Conservation (phyloP, 2,113 vertebrate species). For the Aramus guarauna region DNA sequence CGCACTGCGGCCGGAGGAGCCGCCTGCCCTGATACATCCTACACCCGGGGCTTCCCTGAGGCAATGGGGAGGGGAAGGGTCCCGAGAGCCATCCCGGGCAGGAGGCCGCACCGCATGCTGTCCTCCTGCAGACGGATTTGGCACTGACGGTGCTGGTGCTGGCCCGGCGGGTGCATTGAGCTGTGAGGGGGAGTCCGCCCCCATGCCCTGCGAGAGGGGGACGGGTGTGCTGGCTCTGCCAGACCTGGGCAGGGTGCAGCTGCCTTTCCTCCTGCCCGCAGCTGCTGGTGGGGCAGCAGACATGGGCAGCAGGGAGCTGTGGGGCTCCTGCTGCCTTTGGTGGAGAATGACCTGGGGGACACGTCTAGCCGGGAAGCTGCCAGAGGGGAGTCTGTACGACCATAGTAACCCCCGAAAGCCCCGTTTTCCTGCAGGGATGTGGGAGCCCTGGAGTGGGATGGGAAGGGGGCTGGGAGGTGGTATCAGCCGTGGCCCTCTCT, state of each 20-base stretch:
- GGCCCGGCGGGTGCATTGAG: accelerated
- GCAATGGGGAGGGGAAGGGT: background rate
- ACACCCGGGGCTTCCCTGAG: accelerated
- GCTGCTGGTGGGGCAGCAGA: background rate
- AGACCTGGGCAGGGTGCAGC: background rate
- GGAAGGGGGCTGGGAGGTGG: background rate
- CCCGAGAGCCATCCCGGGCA: accelerated
- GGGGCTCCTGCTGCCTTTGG: background rate
- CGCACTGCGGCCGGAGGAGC: accelerated
- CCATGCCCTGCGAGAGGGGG: accelerated
- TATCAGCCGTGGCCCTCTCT: background rate
- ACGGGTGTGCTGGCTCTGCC: accelerated
- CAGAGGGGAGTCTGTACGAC: background rate
- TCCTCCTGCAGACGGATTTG: background rate
- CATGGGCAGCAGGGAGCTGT: background rate
- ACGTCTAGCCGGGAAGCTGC: background rate
- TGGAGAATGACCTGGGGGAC: background rate
- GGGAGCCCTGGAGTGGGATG: background rate
- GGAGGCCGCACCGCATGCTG: accelerated
- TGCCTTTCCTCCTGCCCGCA: background rate
- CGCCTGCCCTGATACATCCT: accelerated
- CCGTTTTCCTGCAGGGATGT: accelerated
- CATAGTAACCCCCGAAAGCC: accelerated
- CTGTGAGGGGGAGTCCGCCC: background rate
- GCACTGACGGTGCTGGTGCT: accelerated